Evolutionary conservation across 2,113 vertebrate species (phyloP).

Genomic region (Hippocampus comes): DNA sequence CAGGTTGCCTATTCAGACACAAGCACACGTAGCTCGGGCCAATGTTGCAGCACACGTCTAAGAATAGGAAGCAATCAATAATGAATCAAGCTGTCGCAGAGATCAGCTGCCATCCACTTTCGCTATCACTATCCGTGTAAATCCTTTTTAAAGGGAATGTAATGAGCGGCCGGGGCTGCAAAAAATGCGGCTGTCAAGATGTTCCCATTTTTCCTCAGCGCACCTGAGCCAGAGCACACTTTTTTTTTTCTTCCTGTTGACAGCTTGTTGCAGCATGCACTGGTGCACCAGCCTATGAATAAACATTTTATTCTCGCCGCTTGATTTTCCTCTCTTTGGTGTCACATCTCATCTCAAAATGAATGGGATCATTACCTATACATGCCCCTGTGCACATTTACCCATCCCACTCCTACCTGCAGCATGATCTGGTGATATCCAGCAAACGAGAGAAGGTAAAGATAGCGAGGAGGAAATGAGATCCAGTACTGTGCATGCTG

Average conservation of each 20-base stretch:
- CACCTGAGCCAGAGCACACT: slow-evolving; percentile 4
- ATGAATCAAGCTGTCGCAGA: slow-evolving; percentile 7
- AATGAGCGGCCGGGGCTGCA: neutral
- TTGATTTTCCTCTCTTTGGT: neutral
- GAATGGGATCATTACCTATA: slow-evolving; percentile 4
- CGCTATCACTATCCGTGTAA: neutral
- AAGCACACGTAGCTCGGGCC: slow-evolving; percentile 2
- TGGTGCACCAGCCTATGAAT: slow-evolving; percentile 16
- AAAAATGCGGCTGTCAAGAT: neutral
- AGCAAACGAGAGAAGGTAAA: slow-evolving; percentile 1
- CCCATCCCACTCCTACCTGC: slow-evolving; percentile 26
- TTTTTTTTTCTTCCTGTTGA: neutral
- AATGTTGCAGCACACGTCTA: neutral
- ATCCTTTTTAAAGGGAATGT: neutral
- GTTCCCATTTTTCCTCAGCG: neutral
- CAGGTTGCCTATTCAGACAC: slow-evolving; percentile 25
- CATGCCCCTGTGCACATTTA: neutral
- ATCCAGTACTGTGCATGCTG: slow-evolving; percentile 10
- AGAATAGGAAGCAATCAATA: slow-evolving; percentile 24
- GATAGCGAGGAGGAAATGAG: neutral
- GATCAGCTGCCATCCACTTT: slow-evolving; percentile 8
- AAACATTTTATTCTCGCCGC: neutral
- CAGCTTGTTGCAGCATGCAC: slow-evolving; percentile 11
- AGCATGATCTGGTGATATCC: neutral
- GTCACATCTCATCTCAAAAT: neutral